These are phyloP conservation scores for Drosophila koepferae DNA, from an alignment of 2,888 invertebrate species.

Conservation along the genomic window DNA sequence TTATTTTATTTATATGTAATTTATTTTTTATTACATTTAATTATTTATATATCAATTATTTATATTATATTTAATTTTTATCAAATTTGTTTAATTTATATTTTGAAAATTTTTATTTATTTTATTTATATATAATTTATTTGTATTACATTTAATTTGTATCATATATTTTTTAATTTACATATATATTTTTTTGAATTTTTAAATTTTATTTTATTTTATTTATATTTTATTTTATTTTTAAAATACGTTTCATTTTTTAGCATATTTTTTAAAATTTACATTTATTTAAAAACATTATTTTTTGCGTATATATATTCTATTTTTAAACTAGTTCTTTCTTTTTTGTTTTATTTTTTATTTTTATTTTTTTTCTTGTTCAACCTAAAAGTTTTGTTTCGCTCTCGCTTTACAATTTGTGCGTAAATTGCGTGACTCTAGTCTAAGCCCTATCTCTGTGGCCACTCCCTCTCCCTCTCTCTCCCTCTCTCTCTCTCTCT, in stretches of 20 bases:
- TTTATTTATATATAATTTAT: background rate
- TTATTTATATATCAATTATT: background rate
- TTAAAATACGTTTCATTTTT: no score
- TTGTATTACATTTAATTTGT: no score
- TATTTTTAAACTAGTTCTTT: background rate
- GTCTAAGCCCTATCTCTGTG: background rate
- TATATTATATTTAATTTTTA: no score
- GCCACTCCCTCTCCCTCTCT: background rate
- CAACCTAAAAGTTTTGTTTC: background rate
- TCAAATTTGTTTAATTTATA: no score
- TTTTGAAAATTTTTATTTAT: background rate
- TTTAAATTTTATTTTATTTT: no score
- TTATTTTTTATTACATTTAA: background rate
- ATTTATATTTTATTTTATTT: no score
- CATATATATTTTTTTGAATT: no score
- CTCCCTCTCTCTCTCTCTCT: background rate
- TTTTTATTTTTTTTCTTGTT: no score
- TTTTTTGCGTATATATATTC: background rate
- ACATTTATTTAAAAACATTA: no score
- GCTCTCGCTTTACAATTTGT: constrained; percentile 49
- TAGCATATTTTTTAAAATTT: no score
- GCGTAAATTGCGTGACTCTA: constrained; percentile 63
- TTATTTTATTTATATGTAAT: background rate
- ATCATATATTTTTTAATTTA: no score
- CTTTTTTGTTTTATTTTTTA: background rate